Conservation (phyloP, 2,888 invertebrate species). For the Acronicta aceris region DNA sequence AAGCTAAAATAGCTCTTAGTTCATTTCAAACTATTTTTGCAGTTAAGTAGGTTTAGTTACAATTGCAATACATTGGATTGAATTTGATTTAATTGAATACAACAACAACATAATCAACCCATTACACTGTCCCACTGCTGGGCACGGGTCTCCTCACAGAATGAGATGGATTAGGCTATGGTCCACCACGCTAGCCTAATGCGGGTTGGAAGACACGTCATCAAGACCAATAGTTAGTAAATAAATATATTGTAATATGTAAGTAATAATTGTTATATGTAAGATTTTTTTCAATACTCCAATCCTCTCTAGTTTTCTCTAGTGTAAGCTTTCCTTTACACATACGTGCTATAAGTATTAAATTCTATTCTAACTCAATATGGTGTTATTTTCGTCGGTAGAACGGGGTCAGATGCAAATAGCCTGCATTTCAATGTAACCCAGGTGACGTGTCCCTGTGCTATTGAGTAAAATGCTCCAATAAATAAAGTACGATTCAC, state of each 20-base stretch:
- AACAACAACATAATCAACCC: too few species aligned
- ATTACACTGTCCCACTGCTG: too few species aligned
- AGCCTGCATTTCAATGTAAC: conserved; percentile 31
- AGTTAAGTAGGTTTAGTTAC: neutral
- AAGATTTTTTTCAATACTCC: too few species aligned
- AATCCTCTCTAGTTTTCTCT: too few species aligned
- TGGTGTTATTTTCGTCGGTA: conserved; percentile 27
- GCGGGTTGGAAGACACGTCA: too few species aligned
- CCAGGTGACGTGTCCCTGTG: conserved; percentile 25
- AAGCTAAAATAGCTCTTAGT: conserved; percentile 21
- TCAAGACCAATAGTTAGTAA: too few species aligned
- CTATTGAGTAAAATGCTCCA: conserved; percentile 14
- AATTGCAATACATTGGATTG: neutral
- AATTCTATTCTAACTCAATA: conserved; percentile 28
- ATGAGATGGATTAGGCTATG: too few species aligned
- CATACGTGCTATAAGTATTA: neutral
- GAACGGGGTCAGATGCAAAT: conserved; percentile 50
- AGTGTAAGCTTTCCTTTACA: neutral
- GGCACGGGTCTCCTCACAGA: too few species aligned
- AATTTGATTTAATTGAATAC: too few species aligned
- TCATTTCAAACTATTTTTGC: conserved; percentile 23
- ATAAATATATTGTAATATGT: too few species aligned
- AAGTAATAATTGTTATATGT: too few species aligned
- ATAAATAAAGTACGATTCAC: conserved; percentile 27
- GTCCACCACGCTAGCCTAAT: too few species aligned